Conservation (phyloP, 2,888 invertebrate species). For the Priocnemis perturbator region DNA sequence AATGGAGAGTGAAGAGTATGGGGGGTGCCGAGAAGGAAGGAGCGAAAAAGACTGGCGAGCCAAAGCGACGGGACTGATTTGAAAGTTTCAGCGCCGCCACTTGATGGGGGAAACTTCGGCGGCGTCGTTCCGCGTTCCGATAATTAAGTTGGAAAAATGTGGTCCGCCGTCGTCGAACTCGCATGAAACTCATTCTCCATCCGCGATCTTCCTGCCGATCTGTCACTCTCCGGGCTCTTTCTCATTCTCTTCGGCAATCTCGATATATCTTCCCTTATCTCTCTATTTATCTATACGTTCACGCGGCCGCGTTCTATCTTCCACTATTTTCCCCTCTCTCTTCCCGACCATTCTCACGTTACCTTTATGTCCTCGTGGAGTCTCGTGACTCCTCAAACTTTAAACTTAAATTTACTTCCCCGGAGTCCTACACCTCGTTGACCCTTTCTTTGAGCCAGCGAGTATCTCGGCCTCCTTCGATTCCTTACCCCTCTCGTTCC, state of each 20-base stretch:
- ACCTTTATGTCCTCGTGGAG: slow-evolving; percentile 51
- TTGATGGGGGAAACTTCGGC: slow-evolving; percentile 52
- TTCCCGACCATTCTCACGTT: slow-evolving; percentile 28
- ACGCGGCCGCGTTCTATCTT: slow-evolving; percentile 23
- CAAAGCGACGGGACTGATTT: slow-evolving; percentile 48
- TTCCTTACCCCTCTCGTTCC: slow-evolving; percentile 31
- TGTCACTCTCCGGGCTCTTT: slow-evolving; percentile 6
- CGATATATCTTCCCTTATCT: too few relatives aligned
- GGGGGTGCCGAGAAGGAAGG: neutral
- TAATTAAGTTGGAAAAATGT: slow-evolving; percentile 71
- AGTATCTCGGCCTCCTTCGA: neutral
- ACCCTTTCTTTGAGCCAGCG: slow-evolving; percentile 36
- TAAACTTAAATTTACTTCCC: slow-evolving; percentile 55
- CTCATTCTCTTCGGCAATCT: too few relatives aligned
- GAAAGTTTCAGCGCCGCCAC: slow-evolving; percentile 52
- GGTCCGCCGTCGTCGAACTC: slow-evolving; percentile 53
- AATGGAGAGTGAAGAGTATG: slow-evolving; percentile 19
- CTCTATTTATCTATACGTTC: neutral
- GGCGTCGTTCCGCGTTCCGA: slow-evolving; percentile 54
- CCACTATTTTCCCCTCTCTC: slow-evolving; percentile 21
- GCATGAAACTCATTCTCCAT: slow-evolving; percentile 41
- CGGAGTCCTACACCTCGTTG: slow-evolving; percentile 45
- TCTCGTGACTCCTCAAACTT: slow-evolving; percentile 52
- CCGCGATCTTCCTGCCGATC: slow-evolving; percentile 39
- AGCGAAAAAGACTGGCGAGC: slow-evolving; percentile 28